Conservation (phyloP, 2,797 vertebrate species). For the Tadarida brasiliensis region DNA sequence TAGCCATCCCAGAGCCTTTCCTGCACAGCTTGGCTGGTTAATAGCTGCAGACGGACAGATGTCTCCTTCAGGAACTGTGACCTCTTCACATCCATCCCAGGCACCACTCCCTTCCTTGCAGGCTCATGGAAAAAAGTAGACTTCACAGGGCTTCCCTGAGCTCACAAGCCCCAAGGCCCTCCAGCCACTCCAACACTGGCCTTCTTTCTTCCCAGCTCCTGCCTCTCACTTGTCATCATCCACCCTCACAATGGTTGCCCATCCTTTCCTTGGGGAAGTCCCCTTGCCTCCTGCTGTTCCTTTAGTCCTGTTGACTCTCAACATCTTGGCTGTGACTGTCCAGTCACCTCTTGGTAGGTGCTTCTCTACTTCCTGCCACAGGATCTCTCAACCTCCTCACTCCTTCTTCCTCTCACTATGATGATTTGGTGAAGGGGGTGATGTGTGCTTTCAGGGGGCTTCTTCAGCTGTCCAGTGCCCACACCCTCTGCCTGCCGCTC, state of each 20-base stretch:
- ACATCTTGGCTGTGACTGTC: neutral
- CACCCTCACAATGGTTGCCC: accelerated
- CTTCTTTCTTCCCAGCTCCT: neutral
- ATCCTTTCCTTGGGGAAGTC: neutral
- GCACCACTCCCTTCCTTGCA: constrained; percentile 6
- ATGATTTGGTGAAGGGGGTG: neutral
- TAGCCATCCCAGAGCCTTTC: constrained; percentile 46
- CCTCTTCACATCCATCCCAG: constrained; percentile 59
- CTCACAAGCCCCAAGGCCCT: neutral
- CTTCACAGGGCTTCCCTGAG: neutral
- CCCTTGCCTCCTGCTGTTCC: neutral
- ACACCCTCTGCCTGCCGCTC: neutral
- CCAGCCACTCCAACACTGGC: neutral
- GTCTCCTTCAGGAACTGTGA: constrained; percentile 67
- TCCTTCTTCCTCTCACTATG: neutral
- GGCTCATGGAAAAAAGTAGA: neutral
- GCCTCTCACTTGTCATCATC: neutral
- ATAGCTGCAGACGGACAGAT: constrained; percentile 65
- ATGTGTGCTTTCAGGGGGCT: neutral
- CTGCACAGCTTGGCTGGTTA: constrained; percentile 67
- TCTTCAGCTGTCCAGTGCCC: neutral
- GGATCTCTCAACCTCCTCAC: neutral
- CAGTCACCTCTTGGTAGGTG: neutral
- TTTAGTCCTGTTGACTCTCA: neutral
- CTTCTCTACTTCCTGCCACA: neutral